Conservation (phyloP, 64 coral and sea anemone genomes). For the Stichodactyla mertensii region DNA sequence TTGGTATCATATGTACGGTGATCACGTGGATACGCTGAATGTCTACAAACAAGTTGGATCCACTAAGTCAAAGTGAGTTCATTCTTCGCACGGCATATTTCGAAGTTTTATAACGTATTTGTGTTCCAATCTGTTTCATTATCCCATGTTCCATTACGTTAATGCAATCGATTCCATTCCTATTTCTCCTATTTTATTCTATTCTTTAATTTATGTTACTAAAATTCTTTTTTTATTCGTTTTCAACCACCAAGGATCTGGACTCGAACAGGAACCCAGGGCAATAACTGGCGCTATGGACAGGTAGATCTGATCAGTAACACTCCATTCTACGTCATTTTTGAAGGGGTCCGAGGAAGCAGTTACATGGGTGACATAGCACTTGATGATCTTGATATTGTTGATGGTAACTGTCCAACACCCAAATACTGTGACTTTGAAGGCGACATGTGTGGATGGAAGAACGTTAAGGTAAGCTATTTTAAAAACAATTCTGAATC, state of each 20-base stretch:
- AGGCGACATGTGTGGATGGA: slow-evolving; percentile 59
- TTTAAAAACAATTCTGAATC: neutral
- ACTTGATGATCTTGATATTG: slow-evolving; percentile 76
- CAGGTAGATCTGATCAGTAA: slow-evolving; percentile 75
- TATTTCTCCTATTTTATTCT: too few species aligned
- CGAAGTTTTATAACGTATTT: neutral
- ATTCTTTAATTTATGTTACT: neutral
- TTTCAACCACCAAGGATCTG: slow-evolving; percentile 43
- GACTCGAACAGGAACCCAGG: slow-evolving; percentile 76
- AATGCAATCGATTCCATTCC: too few species aligned
- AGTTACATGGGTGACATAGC: slow-evolving; percentile 81
- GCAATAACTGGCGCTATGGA: slow-evolving; percentile 87
- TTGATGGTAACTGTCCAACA: slow-evolving; percentile 69
- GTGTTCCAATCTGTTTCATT: too few species aligned
- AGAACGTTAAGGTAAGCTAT: slow-evolving; percentile 18
- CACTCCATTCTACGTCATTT: slow-evolving; percentile 59
- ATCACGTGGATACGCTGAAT: slow-evolving; percentile 78
- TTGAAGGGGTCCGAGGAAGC: slow-evolving; percentile 68
- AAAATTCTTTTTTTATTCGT: neutral
- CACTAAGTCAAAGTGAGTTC: slow-evolving; percentile 44
- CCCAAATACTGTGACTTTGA: slow-evolving; percentile 75
- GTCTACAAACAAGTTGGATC: slow-evolving; percentile 70
- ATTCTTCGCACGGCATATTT: neutral
- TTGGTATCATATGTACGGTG: slow-evolving; percentile 96
- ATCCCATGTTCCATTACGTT: too few species aligned